phyloP scores from a whole-genome alignment of 2,888 invertebrate genomes.

The Melinaea marsaeus region DNA sequence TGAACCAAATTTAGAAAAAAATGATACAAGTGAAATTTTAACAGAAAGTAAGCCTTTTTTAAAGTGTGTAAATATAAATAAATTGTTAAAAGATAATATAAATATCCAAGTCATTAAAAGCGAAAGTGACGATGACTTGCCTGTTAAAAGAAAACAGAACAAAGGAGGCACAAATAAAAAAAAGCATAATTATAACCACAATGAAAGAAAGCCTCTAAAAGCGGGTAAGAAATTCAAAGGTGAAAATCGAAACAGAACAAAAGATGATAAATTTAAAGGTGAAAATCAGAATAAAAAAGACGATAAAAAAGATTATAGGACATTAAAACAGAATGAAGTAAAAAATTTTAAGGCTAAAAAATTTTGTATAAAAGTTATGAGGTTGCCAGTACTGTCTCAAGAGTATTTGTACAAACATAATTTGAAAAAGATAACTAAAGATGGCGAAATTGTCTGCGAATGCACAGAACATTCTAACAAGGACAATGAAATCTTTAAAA shows the following conservation, averaged over 20 bases:
- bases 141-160: slow-evolving; percentile 22
- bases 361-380: slow-evolving; percentile 47
- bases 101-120: slow-evolving; percentile 25
- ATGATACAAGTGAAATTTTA: slow-evolving; percentile 20
- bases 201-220: slow-evolving; percentile 11
- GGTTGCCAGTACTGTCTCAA: slow-evolving; percentile 47
- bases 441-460: slow-evolving; percentile 45
- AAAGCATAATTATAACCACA: slow-evolving; percentile 8
- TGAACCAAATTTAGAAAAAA: slow-evolving; percentile 18
- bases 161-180: slow-evolving; percentile 13
- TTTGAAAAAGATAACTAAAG: slow-evolving; percentile 48
- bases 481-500: slow-evolving; percentile 3
- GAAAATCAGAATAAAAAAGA: slow-evolving; percentile 36
- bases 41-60: slow-evolving; percentile 46
- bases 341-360: slow-evolving; percentile 52
- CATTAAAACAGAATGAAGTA: slow-evolving; percentile 46
- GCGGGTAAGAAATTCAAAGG: slow-evolving; percentile 18
- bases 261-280: slow-evolving; percentile 28
- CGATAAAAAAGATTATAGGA: slow-evolving; percentile 37
- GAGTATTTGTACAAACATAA: slow-evolving; percentile 45
- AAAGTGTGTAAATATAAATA: slow-evolving; percentile 64
- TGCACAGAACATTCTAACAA: slow-evolving; percentile 1
- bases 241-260: slow-evolving; percentile 35
- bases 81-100: slow-evolving; percentile 56
- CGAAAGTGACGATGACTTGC: slow-evolving; percentile 24